Conservation (phyloP, 2,113 vertebrate species). For the Grantiella picta region DNA sequence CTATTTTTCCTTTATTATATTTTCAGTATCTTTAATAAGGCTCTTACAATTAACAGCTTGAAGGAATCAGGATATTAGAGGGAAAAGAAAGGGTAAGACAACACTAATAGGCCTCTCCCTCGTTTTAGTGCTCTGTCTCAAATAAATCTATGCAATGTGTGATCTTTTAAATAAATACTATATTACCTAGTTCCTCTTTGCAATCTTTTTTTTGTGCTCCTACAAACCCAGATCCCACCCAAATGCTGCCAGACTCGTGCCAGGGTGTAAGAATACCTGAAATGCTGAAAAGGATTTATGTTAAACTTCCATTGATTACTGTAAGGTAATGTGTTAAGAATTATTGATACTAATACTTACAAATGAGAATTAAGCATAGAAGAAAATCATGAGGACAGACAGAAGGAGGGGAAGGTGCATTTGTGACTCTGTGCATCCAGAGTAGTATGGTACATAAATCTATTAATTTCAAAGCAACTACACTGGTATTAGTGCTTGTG, state of each 20-base stretch:
- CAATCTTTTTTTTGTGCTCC: neutral
- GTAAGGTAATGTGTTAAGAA: constrained; percentile 32
- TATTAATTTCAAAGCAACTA: constrained; percentile 4
- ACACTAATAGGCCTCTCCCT: neutral
- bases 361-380: neutral
- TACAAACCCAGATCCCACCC: neutral
- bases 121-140: neutral
- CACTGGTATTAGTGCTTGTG: neutral
- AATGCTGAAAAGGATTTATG: constrained; percentile 19
- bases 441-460: neutral
- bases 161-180: constrained; percentile 51
- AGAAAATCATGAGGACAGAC: neutral
- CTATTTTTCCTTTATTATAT: constrained; percentile 20
- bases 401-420: neutral
- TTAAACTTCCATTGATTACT: constrained; percentile 61
- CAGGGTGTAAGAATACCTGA: neutral
- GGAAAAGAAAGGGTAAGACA: constrained; percentile 29
- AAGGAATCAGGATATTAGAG: constrained; percentile 3
- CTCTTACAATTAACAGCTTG: constrained; percentile 26
- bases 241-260: constrained; percentile 36
- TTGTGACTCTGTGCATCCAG: neutral
- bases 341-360: neutral
- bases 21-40: constrained; percentile 57
- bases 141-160: constrained; percentile 16
- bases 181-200: constrained; percentile 22